Base-by-base conservation (phyloP, 2,797 vertebrate species). In the Molossus molossus region DNA sequence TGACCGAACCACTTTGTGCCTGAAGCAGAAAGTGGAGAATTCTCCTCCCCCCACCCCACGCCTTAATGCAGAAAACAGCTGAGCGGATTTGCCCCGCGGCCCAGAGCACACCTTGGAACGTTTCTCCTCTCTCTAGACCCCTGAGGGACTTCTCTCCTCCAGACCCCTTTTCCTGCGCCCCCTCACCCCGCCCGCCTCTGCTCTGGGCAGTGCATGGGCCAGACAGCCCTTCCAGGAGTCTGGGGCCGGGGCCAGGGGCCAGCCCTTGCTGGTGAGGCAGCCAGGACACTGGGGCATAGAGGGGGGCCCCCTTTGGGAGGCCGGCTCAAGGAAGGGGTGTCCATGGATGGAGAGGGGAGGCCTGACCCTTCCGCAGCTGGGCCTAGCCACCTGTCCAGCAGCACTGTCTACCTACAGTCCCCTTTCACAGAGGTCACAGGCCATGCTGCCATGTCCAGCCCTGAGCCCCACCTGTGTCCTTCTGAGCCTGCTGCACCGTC, bases 401-500 rank as follows among this genome's bases (percentile, higher is more conserved):
- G 27, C 65, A 29, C 76, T 2, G 0, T 29, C 17, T 17, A 7
- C 18, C 50, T 7, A 0, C 1, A 0, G 1, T 2, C 9, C 82
- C 55, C 58, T 73, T 15, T 4, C 45, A 20, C 65, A 20, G 18
- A 2, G 0, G 2, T 21, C 18, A 23, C 10, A 0, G 1, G 17
- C 27, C 20, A 1, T 8, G 8, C 21, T 14, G 50, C 29, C 8
- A 0, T 0, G 4, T 11, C 50, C 53, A 8, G 3, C 0, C 25
- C 67, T 23, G 57, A 48, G 12, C 45, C 25, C 81, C 45, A 7
- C 1, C 55, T 0, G 5, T 1, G 11, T 9, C 53, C 12, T 18
- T 13, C 48, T 1, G 21, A 15, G 23, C 37, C 15, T 0, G 48
- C 21, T 2, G 33, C 0, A 0, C 29, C 6, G 2, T 0, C 13